These are phyloP conservation scores for Gobiocypris rarus DNA, from an alignment of 2,113 vertebrate genomes.

Conservation along the genomic window DNA sequence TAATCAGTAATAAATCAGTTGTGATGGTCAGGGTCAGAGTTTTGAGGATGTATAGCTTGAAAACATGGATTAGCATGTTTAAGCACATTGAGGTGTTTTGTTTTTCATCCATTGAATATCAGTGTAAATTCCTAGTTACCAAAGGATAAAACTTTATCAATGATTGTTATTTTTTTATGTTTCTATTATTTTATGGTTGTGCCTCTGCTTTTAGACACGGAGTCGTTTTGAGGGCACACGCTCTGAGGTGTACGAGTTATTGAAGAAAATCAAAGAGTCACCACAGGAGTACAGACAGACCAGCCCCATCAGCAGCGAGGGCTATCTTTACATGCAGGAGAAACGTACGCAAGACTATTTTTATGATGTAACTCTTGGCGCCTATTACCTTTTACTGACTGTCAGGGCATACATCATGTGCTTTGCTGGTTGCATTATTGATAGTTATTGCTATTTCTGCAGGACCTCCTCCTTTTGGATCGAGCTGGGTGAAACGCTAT, in stretches of 20 bases:
- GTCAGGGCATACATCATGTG: background rate
- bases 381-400: background rate
- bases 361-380: background rate
- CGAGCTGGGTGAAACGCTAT: conserved; percentile 98
- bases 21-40: conserved; percentile 15
- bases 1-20: conserved; percentile 1
- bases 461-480: conserved; percentile 97
- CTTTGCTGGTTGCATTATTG: background rate
- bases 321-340: conserved; percentile 95
- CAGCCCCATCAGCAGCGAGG: conserved; percentile 89
- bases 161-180: background rate
- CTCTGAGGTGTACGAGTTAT: conserved; percentile 92
- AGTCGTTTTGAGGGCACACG: conserved; percentile 94
- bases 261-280: conserved; percentile 89
- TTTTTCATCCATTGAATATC: too few species aligned
- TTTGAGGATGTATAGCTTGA: background rate
- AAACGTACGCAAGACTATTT: conserved; percentile 81
- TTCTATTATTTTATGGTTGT: background rate
- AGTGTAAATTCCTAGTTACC: background rate
- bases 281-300: conserved; percentile 92
- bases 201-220: conserved; percentile 80
- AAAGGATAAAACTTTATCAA: background rate
- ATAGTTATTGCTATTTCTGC: background rate
- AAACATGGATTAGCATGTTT: background rate
- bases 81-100: too few species aligned